Base-by-base conservation (phyloP, 2,888 invertebrate species). In the Crocallis elinguaria region DNA sequence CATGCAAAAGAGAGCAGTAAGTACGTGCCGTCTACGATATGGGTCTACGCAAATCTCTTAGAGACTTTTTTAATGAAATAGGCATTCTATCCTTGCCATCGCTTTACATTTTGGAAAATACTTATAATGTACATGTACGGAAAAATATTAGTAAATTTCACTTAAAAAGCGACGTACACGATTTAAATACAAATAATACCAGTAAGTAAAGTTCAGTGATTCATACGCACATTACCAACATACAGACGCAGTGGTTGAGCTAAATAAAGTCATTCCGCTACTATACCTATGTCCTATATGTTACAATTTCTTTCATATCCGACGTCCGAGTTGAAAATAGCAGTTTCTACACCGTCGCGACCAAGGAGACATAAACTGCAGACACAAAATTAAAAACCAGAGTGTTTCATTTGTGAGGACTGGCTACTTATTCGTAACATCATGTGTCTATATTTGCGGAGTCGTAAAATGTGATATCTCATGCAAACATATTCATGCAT, bases 311-410 rank as follows among this genome's bases (percentile, higher is more conserved):
- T 48, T 42, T 30, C 11, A 41, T 23, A 23, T 50, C 17, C 11
- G 8, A 41, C 17, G 60, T 62, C 52, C 63, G 60, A 73, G 63
- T 75, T 78, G 70, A 79, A 88, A 88, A 88, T 88, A 89, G 82
- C 78, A 51, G 25, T 41, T 62, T 64, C 62, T 70, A 71, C 66
- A 65, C 60, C 60, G n/a, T 76, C 78, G 77, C 79, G 84, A 79
- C 84, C 59, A 67, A 86, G 77, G 87, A 87, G 80, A 74, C 73
- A 72, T 68, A 67, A 75, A 74, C 67, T 69, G 70, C 84, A 82
- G 78, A 84, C 82, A 82, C 69, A 88, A 87, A 86, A 84, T 35
- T 30, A 30, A 54, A 49, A 36, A 13, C 14, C 33, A 21, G n/a
- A 35, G 39, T 11, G 39, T 21, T 42, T 33, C 37, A n/a, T 53